A percentile compares a stretch with the other conserved stretches of the same genome.
Evolutionary conservation across 2,797 vertebrate species (phyloP).

Genomic region (Bucorvus abyssinicus): DNA sequence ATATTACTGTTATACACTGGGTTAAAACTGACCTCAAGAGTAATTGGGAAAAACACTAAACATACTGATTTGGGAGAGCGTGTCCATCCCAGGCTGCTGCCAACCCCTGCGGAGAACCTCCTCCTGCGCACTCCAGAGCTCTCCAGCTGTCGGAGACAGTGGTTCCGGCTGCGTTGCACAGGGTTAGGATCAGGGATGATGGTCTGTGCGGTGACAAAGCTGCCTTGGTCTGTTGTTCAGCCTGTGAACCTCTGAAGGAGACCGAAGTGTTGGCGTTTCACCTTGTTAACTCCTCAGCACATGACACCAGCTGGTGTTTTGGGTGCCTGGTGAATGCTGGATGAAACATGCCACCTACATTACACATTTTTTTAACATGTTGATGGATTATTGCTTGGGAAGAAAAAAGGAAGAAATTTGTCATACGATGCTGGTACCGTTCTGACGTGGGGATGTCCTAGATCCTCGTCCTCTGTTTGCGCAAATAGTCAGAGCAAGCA

Average conservation of each 20-base stretch:
- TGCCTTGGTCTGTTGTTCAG: not conserved
- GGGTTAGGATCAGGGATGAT: not conserved
- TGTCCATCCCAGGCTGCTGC: not conserved
- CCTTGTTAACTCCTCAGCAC: slow-evolving; percentile 38
- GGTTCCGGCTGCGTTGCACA: not conserved
- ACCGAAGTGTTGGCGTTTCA: not conserved
- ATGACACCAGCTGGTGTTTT: slow-evolving; percentile 37
- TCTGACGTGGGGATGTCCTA: not conserved
- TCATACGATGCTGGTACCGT: accelerated
- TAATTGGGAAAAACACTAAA: not conserved
- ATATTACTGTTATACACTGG: accelerated
- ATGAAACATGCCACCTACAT: slow-evolving; percentile 69
- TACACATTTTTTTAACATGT: slow-evolving; percentile 62
- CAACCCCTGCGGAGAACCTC: not conserved
- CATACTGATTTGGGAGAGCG: not conserved
- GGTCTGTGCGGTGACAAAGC: not conserved
- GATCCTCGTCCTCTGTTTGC: not conserved
- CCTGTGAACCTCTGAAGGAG: not conserved
- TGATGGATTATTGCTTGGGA: not conserved
- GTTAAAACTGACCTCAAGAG: not conserved
- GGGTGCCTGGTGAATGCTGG: slow-evolving; percentile 62
- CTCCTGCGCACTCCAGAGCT: not conserved
- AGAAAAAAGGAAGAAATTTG: not conserved
- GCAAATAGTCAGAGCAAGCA: not conserved
- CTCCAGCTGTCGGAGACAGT: not conserved